A percentile compares a stretch with the other conserved stretches of the same genome.
Evolutionary conservation across 1,140 invertebrate genomes (phyloP).

Genomic region (Pseudoatta argentina): DNA sequence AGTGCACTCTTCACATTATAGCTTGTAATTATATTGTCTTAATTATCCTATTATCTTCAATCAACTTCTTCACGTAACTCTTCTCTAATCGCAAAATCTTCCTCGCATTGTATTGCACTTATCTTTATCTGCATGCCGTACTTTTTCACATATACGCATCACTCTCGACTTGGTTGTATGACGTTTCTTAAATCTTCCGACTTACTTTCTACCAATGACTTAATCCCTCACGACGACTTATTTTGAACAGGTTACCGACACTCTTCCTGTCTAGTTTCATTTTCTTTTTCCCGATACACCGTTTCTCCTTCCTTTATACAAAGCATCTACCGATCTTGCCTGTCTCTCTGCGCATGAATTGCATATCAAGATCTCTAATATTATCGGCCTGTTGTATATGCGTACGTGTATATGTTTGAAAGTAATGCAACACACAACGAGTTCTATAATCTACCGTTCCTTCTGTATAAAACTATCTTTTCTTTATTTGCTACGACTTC

Average conservation of each 20-base stretch:
- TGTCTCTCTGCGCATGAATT: conserved; percentile 65
- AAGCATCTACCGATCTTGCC: conserved; percentile 51
- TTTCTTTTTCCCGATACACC: background rate
- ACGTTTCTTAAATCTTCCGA: conserved; percentile 28
- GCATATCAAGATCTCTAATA: conserved; percentile 71
- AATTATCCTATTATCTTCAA: conserved; percentile 4
- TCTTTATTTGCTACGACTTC: conserved; percentile 39
- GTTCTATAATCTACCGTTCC: conserved; percentile 48
- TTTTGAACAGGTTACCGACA: conserved; percentile 32
- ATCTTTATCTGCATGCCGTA: conserved; percentile 30
- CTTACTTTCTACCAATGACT: conserved; percentile 53
- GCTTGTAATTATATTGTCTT: background rate
- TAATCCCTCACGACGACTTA: conserved; percentile 52
- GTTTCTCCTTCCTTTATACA: conserved; percentile 43
- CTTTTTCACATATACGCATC: conserved; percentile 23
- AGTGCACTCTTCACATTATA: background rate
- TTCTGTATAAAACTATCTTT: conserved; percentile 32
- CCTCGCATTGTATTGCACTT: conserved; percentile 11
- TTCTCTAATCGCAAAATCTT: conserved; percentile 2
- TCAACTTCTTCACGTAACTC: background rate
- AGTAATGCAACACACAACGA: conserved; percentile 44
- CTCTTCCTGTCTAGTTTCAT: conserved; percentile 29
- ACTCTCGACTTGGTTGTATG: background rate
- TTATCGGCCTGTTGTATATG: conserved; percentile 20
- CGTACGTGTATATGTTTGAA: conserved; percentile 30